Evolutionary conservation across 2,113 vertebrate species (phyloP), one percentile per base, ranked within the genome.

Genomic region (Chionomys nivalis): DNA sequence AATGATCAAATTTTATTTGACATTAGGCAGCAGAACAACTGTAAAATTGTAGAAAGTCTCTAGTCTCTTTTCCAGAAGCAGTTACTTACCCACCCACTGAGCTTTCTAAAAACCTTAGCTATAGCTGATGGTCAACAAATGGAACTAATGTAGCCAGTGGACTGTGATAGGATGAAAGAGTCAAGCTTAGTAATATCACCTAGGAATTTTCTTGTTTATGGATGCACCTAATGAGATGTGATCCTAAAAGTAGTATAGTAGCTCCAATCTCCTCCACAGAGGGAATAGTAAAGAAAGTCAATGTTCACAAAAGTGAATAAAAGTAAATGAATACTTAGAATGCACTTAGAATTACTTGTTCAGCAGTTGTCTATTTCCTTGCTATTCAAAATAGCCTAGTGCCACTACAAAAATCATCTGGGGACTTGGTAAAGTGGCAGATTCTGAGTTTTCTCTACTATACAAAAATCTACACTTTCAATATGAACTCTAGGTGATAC

Each of bases 291-390:
- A 70, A 72, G 19, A 86, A 95, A 90, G 9, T 2, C 73, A 94
- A 70, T 58, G n/a, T 52, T 94, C 33, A 92, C 6, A 85, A 31
- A 86, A 4, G 26, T 65, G 19, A 82, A 91, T 82, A 33, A 91
- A 93, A 94, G 9, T 24, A 95, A 44, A 81, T 72, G 4, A 21
- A 85, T 17, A 79, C 0, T 90, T 85, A 79, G 72, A 95, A 95
- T 31, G 6, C 7, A 78, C 19, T 77, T 89, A 7, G 1, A 93
- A 93, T 44, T 90, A 81, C 10, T 92, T 90, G 21, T 77, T 93
- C 13, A 79, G 8, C 39, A 93, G 5, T 73, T 94, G 52, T 31
- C 39, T 93, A 73, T 78, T 28, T 75, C 66, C 66, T 87, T 87
- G 39, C 1, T 91, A 52, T 77, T 92, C n/a, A 92, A 90, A 75